Evolutionary conservation across 2,888 invertebrate genomes (phyloP), one percentile per base, ranked within the genome.

Genomic region (Notodonta ziczac): DNA sequence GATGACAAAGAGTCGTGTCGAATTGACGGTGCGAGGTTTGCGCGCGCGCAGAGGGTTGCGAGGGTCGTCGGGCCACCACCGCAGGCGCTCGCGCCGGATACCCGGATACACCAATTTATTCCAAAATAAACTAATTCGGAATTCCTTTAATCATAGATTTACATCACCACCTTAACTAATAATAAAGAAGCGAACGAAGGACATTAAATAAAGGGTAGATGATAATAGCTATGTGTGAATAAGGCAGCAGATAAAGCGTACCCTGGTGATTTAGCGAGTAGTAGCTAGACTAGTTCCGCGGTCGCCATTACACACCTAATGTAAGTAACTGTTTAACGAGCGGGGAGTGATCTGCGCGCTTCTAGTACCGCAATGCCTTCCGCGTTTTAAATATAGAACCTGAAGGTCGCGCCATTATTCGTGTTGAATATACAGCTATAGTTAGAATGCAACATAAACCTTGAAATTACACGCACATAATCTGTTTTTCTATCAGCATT

Each of bases 371-470:
- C 85, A 82, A 83, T 84, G 88, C 84, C 92, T 93, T 93, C 93
- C 93, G 93, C 84, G 89, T 92, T 90, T 81, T 88, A 91, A 88
- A 93, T 90, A 90, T 93, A 93, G 91, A 86, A 79, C 81, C 77
- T 79, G 92, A 93, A 93, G 93, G 93, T 87, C 93, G 84, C 67
- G 75, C 77, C 83, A 85, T 87, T 87, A 88, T 88, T 87, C 81
- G 84, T 79, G 82, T 83, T 78, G 79, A 73, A 80, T 78, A 77
- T 78, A 82, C 80, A 77, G 73, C 78, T 77, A 76, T 80, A 75
- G 77, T 80, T 78, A 76, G 70, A 80, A 77, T 78, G 79, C 78
- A 82, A 76, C 73, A 77, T 76, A 81, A 86, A 85, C 88, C 85
- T 89, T 89, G 86, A 83, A 76, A 61, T 65, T 64, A 66, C 66